Evolutionary conservation across 2,888 invertebrate species (phyloP), one percentile per base, ranked within the genome.

Genomic region (Pantelozetes paolii): DNA sequence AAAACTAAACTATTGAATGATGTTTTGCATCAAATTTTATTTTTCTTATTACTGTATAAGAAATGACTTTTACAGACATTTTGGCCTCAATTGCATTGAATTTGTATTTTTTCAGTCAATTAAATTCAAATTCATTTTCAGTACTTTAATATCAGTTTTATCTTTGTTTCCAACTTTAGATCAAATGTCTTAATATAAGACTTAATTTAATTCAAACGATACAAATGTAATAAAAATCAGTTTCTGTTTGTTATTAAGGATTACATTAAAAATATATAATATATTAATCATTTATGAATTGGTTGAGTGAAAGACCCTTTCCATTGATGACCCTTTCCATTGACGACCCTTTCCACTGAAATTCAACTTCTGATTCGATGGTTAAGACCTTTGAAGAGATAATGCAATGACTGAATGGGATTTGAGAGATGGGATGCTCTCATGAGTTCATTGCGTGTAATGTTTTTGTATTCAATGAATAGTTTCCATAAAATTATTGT

Each of bases 61-160:
- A 45, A 45, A 20, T 28, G 32, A 36, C 9, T 64, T 28, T 64
- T 64, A 9, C 36, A 36, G 32, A 64, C 23, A 23, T 64, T 64
- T 64, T 32, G 18, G 62, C 36, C 62, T 36, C 36, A 28, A 28
- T 64, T 64, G 30, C 18, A 15, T 64, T 20, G 20, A 59, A 28
- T 64, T 64, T 15, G 45, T 45, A 13, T 59, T 59, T 64, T 64
- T 64, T 64, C 36, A 20, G 62, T 36, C 62, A 64, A 64, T 64
- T 64, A 32, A 64, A 64, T 30, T 2, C n/a, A 54, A 54, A 23
- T 54, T 54, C 23, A 57, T 13, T 64, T 64, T 15, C 62, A 64
- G 20, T n/a, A 11, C n/a, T 36, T 62, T 62, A 5, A 62, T 28
- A 28, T 59, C 5, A 30, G 5, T 28, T 26, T 36, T 64, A 64